phyloP scores from a whole-genome alignment of 2,888 invertebrate genomes.

The Agriopis aurantiaria region DNA sequence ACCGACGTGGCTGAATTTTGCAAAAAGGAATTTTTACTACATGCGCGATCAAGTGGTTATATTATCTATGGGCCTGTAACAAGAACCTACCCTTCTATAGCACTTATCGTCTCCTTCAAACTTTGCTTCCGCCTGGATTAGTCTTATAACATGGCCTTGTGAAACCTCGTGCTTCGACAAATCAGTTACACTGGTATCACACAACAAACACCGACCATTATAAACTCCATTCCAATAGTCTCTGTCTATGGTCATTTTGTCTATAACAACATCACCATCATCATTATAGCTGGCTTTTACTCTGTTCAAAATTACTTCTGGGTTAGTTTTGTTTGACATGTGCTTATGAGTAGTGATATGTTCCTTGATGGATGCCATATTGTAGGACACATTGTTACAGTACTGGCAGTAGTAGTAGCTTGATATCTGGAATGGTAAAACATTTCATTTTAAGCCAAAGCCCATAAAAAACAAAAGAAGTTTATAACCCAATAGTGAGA shows the following conservation, averaged over 20 bases:
- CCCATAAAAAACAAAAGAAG: too few relatives aligned
- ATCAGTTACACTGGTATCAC: conserved; percentile 47
- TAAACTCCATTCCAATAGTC: conserved; percentile 65
- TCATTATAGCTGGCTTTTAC: conserved; percentile 43
- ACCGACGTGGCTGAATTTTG: too few relatives aligned
- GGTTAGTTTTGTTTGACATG: neutral
- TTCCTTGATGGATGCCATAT: conserved; percentile 42
- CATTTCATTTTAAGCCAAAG: too few relatives aligned
- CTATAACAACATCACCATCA: conserved; percentile 50
- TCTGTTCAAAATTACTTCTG: conserved; percentile 35
- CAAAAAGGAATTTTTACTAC: too few relatives aligned
- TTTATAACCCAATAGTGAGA: too few relatives aligned
- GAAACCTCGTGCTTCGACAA: conserved; percentile 50
- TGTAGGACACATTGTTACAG: conserved; percentile 57
- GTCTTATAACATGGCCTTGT: conserved; percentile 57
- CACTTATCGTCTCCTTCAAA: conserved; percentile 43
- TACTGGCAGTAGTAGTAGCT: conserved; percentile 63
- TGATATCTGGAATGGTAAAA: conserved; percentile 56
- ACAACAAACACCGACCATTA: conserved; percentile 58
- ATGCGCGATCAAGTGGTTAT: too few relatives aligned
- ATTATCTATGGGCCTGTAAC: too few relatives aligned
- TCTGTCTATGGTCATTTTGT: conserved; percentile 51
- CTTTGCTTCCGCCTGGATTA: conserved; percentile 55
- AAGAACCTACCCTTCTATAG: conserved; percentile 59
- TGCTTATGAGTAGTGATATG: conserved; percentile 60